phyloP scores from a whole-genome alignment of 2,888 invertebrate genomes.

The Nephrotoma appendiculata region DNA sequence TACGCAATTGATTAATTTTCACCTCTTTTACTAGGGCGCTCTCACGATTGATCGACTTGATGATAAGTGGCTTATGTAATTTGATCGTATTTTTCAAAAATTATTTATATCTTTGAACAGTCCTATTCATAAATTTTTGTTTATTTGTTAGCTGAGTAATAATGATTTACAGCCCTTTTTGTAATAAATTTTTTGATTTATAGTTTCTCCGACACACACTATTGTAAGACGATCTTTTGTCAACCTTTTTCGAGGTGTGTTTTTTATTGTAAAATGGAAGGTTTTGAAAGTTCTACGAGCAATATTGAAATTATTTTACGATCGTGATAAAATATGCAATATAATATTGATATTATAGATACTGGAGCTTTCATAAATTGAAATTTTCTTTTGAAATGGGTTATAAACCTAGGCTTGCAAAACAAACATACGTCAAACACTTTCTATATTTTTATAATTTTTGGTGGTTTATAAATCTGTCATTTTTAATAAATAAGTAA shows the following conservation, averaged over 20 bases:
- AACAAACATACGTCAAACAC: too few relatives aligned
- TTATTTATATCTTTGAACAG: not conserved
- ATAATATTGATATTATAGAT: not conserved
- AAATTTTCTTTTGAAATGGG: too few relatives aligned
- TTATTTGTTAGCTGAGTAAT: not conserved
- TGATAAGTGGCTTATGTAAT: not conserved
- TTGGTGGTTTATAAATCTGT: too few relatives aligned
- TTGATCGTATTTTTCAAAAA: not conserved
- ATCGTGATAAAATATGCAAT: not conserved
- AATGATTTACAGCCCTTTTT: not conserved
- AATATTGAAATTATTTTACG: not conserved
- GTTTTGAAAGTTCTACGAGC: not conserved
- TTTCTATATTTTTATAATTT: too few relatives aligned
- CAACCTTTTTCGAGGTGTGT: not conserved
- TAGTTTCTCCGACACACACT: not conserved
- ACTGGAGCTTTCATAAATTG: not conserved
- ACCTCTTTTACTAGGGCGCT: not conserved
- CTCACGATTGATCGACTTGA: not conserved
- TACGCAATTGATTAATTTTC: not conserved
- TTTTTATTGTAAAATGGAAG: not conserved
- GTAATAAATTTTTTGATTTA: not conserved
- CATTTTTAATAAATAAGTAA: too few relatives aligned
- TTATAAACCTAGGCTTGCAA: too few relatives aligned
- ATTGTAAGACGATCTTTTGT: not conserved
- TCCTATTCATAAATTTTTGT: not conserved